Evolutionary conservation across 1,140 invertebrate species (phyloP).

Genomic region (Drosophila lowei): DNA sequence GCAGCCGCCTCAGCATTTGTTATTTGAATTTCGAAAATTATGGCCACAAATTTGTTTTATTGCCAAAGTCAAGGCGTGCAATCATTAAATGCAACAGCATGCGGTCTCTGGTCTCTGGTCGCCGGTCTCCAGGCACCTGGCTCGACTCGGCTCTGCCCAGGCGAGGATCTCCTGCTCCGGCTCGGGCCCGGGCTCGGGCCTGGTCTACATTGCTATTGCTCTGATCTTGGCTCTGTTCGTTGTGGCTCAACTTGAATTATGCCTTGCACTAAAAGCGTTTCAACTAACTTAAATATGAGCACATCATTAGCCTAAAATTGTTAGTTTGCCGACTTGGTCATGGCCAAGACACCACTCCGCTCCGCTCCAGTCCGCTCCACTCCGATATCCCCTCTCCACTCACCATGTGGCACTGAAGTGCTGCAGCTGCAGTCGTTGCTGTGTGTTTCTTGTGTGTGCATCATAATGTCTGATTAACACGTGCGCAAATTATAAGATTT

Average conservation of each 20-base stretch:
- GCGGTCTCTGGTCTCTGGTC: constrained; percentile 48
- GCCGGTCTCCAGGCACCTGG: constrained; percentile 17
- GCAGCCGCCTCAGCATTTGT: constrained; percentile 58
- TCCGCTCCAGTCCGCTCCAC: background rate
- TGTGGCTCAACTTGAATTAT: constrained; percentile 63
- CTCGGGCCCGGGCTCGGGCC: constrained; percentile 7
- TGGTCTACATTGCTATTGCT: constrained; percentile 12
- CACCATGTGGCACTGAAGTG: constrained; percentile 16
- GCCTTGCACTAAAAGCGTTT: constrained; percentile 77
- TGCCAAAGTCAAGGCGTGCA: constrained; percentile 81
- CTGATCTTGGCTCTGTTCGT: constrained; percentile 16
- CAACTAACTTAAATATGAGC: constrained; percentile 81
- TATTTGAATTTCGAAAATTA: constrained; percentile 82
- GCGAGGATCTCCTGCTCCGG: background rate
- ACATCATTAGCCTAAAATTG: constrained; percentile 82
- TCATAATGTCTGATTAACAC: constrained; percentile 80
- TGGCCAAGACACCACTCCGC: constrained; percentile 19
- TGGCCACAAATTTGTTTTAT: constrained; percentile 82
- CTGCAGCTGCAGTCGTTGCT: constrained; percentile 40
- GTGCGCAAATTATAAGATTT: constrained; percentile 82
- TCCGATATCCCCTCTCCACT: background rate
- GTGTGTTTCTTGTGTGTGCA: constrained; percentile 42
- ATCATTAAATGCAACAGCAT: constrained; percentile 82
- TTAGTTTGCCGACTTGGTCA: constrained; percentile 66
- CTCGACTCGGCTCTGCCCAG: too few relatives aligned